Evolutionary conservation across 2,113 vertebrate species (phyloP), one percentile per base, ranked within the genome.

Genomic region (Entelurus aequoreus): DNA sequence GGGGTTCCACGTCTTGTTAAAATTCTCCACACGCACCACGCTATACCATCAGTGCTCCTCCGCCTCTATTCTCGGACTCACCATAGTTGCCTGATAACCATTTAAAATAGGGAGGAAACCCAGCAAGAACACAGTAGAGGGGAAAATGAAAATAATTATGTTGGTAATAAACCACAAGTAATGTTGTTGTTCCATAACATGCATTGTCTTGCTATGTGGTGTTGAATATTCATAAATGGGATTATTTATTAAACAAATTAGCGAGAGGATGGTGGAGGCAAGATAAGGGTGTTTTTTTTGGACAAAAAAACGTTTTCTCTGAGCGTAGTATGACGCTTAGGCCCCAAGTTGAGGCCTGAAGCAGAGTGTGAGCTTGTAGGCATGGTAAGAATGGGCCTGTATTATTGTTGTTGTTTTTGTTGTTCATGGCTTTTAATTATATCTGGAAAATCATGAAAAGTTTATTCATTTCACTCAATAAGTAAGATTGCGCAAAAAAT

Each of bases 1-100:
- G 80, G 83, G 79, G 76, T 87, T 89, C 84, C 79, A 86, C 79
- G 78, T 85, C 80, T 84, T 88, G 80, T 89, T 86, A 86, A 85
- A 86, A 83, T 86, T 86, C 84, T 81, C 78, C 70, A 73, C 76
- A 78, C 68, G 16, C 74, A 66, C 57, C 36, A 48, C 10, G 13
- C 70, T 82, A 75, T 71, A 46, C 72, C 15, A 35, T 69, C 62
- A 80, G 68, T 66, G 69, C 72, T 74, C 77, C 81, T 74, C 76
- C 83, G 71, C 64, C 72, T 76, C 59, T 61, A 67, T 74, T 78
- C 78, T 72, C 57, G 65, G 78, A 67, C 66, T 47, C 63, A 80
- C 84, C 84, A 72, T 86, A 86, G 87, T 89, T 87, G 81, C 82
- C 73, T 82, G 76, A 82, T 85, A 88, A 86, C 79, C 80, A 84